A percentile compares a stretch with the other conserved stretches of the same genome.
These are phyloP conservation scores for Eueremaeus valkanovi DNA, from an alignment of 2,888 invertebrate species.

Conservation along the genomic window DNA sequence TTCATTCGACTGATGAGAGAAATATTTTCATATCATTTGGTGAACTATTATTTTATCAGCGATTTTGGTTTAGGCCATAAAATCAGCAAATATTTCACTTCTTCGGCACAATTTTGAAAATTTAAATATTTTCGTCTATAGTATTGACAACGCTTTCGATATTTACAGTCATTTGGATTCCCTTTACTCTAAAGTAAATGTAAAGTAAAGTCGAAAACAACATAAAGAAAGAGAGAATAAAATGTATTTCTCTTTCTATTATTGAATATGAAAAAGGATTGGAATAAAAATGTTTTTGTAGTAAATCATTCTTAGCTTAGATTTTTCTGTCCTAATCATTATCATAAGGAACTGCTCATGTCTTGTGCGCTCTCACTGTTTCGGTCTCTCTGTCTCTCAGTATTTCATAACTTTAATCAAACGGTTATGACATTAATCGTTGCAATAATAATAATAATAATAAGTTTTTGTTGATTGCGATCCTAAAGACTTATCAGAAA, in stretches of 20 bases:
- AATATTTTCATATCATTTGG: slow-evolving; percentile 1
- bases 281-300: background rate
- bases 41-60: background rate
- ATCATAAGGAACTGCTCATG: background rate
- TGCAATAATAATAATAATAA: background rate
- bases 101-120: background rate
- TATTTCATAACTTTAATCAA: background rate
- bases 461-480: background rate
- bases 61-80: background rate
- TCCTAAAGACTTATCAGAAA: background rate
- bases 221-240: background rate
- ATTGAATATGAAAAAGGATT: background rate
- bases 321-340: too few relatives aligned
- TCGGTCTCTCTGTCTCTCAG: too few relatives aligned
- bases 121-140: background rate
- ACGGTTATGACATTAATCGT: background rate
- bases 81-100: slow-evolving; percentile 7
- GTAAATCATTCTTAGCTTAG: background rate
- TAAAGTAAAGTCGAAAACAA: background rate
- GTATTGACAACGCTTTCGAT: background rate
- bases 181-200: background rate
- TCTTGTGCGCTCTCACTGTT: background rate
- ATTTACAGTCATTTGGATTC: background rate
- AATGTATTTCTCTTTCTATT: background rate
- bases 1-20: background rate